A percentile compares a stretch with the other conserved stretches of the same genome.
phyloP scores from a whole-genome alignment of 2,797 vertebrate species.

The Psittacula derbiana region DNA sequence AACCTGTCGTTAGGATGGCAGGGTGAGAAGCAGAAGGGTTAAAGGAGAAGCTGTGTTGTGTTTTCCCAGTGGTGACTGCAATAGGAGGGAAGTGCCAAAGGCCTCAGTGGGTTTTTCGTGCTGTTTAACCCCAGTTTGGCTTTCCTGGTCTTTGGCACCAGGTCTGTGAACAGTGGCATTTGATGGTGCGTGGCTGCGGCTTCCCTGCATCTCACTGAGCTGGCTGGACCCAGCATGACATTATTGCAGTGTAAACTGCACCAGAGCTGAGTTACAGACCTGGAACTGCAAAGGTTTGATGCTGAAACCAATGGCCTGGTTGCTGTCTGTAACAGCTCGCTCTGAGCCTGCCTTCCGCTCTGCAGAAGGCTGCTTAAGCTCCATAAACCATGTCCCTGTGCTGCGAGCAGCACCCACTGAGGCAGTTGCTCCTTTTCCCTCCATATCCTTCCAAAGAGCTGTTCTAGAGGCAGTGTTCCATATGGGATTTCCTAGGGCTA shows the following conservation, averaged over 20 bases:
- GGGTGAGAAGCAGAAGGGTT: background rate
- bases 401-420: background rate
- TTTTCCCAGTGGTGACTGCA: background rate
- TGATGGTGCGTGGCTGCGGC: background rate
- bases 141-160: background rate
- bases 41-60: background rate
- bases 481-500: background rate
- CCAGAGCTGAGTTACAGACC: background rate
- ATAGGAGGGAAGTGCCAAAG: background rate
- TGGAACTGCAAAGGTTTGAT: background rate
- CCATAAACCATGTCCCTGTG: background rate
- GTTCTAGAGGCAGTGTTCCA: background rate
- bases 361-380: background rate
- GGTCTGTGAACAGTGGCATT: rapidly evolving
- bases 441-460: background rate
- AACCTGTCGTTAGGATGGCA: background rate
- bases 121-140: background rate
- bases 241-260: background rate
- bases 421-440: background rate
- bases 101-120: background rate
- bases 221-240: background rate
- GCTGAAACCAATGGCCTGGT: background rate
- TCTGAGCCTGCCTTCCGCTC: background rate
- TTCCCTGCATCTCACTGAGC: rapidly evolving
- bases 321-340: rapidly evolving